Evolutionary conservation across 1,140 invertebrate species (phyloP).

Genomic region (Druon quercuslanigerum): DNA sequence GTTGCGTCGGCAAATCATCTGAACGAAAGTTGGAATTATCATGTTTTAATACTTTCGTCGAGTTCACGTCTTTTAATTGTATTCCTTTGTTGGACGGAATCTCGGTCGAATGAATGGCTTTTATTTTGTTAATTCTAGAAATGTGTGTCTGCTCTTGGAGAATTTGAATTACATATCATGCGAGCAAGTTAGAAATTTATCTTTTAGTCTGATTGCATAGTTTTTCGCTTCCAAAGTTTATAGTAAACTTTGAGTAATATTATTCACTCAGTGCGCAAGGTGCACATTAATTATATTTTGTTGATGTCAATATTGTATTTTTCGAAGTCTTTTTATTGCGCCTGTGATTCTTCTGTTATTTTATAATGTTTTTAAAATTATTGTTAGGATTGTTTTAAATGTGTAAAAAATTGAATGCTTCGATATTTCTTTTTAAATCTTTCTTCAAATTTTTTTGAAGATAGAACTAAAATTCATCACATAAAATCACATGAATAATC

Average conservation of each 20-base stretch:
- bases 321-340: conserved; percentile 5
- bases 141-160: background rate
- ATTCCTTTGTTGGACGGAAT: conserved; percentile 17
- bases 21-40: background rate
- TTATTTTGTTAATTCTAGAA: background rate
- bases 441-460: background rate
- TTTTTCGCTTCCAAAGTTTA: background rate
- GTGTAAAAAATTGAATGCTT: background rate
- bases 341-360: background rate
- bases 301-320: background rate
- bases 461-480: background rate
- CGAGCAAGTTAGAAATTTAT: background rate
- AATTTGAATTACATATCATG: conserved; percentile 20
- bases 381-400: background rate
- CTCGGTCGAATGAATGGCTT: conserved; percentile 2
- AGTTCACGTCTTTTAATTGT: background rate
- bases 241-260: background rate
- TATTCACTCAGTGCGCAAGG: background rate
- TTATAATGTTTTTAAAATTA: conserved; percentile 37
- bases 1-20: no score
- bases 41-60: background rate
- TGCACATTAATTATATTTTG: background rate
- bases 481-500: conserved; percentile 36
- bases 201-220: background rate
- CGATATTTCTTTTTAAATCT: background rate